These are phyloP conservation scores for Apamea epomidion DNA, from an alignment of 2,888 invertebrate genomes.

Conservation along the genomic window DNA sequence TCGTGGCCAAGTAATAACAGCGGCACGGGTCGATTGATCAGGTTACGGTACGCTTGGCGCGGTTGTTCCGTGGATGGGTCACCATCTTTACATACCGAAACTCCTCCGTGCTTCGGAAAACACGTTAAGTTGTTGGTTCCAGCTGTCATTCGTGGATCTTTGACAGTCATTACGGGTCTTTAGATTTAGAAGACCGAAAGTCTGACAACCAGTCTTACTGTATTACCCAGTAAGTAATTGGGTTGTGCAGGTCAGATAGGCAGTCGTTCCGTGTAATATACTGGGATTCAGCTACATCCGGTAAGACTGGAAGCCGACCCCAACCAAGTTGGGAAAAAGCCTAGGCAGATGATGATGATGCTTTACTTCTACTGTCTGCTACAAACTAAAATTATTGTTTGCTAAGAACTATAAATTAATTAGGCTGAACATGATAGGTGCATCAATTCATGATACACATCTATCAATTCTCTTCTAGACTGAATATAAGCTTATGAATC, in stretches of 20 bases:
- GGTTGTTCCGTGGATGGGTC: too few relatives aligned
- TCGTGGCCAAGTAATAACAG: too few relatives aligned
- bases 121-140: too few relatives aligned
- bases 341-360: not conserved
- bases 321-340: not conserved
- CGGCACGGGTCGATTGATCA: too few relatives aligned
- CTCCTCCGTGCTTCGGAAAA: too few relatives aligned
- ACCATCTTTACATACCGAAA: too few relatives aligned
- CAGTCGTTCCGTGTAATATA: not conserved
- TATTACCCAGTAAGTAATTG: not conserved
- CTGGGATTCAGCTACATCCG: not conserved
- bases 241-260: not conserved
- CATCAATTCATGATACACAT: not conserved
- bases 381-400: not conserved
- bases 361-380: not conserved
- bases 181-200: not conserved
- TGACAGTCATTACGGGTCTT: too few relatives aligned
- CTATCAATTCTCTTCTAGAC: not conserved
- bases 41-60: too few relatives aligned
- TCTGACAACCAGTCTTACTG: not conserved
- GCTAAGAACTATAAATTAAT: not conserved
- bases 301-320: not conserved
- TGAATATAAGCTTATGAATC: slow-evolving; percentile 20
- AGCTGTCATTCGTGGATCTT: too few relatives aligned
- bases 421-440: not conserved